Conservation (phyloP, 92 coral and sea anemone genomes). For the Palythoa grandis region DNA sequence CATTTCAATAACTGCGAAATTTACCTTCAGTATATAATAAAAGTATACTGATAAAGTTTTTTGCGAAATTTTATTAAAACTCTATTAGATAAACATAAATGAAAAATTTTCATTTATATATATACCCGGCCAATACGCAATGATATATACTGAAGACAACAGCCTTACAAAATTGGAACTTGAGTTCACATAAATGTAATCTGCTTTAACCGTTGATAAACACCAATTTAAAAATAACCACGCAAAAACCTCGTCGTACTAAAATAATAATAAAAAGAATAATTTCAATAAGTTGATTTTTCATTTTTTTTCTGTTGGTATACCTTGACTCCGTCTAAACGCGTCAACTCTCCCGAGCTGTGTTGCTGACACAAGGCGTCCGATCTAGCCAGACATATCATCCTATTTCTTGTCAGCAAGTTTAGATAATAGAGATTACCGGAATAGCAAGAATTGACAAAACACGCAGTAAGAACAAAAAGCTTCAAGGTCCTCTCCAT, state of each 20-base stretch:
- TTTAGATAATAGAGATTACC: conserved; percentile 9
- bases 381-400: background rate
- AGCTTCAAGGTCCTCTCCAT: background rate
- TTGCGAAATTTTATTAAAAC: no score
- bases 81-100: no score
- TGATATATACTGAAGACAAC: background rate
- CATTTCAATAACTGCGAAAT: background rate
- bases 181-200: background rate
- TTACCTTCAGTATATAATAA: no score
- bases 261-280: background rate
- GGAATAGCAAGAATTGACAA: background rate
- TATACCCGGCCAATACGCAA: background rate
- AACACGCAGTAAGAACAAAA: background rate
- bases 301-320: background rate
- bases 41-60: no score
- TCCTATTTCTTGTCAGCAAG: conserved; percentile 1
- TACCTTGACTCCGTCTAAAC: conserved; percentile 36
- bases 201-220: background rate
- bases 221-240: background rate
- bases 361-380: conserved; percentile 13
- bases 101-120: no score
- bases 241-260: background rate
- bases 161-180: background rate
- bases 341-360: conserved; percentile 10
- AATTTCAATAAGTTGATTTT: background rate